Evolutionary conservation across 2,113 vertebrate genomes (phyloP).

Genomic region (Chaetura pelagica): DNA sequence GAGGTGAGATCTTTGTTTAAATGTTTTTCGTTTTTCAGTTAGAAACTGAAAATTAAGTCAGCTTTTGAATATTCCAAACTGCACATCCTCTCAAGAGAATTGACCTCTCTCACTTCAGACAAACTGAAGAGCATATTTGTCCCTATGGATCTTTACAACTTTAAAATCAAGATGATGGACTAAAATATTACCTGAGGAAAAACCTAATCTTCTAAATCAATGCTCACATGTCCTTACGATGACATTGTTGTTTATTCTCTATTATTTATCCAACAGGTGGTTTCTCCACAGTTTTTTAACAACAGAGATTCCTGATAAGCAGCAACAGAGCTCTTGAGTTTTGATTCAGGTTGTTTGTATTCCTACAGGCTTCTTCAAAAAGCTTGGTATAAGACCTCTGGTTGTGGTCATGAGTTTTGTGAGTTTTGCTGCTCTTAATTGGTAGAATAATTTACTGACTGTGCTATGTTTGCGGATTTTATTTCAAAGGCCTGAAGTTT

Average conservation of each 20-base stretch:
- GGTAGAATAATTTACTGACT: not conserved
- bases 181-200: not conserved
- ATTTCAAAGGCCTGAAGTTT: not conserved
- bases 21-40: not conserved
- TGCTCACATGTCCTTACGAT: not conserved
- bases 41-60: not conserved
- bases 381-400: not conserved
- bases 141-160: not conserved
- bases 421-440: not conserved
- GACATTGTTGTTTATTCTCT: not conserved
- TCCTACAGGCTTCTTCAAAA: not conserved
- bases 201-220: not conserved
- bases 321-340: not conserved
- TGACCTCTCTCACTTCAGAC: not conserved
- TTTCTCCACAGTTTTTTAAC: not conserved
- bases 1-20: not conserved
- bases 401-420: not conserved
- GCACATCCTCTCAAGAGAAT: not conserved
- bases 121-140: not conserved
- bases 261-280: fast-evolving
- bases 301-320: not conserved
- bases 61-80: not conserved
- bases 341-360: not conserved
- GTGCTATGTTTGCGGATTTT: not conserved
- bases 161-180: not conserved